Base-by-base conservation (phyloP, 2,888 invertebrate species). In the Drosophila antonietae region DNA sequence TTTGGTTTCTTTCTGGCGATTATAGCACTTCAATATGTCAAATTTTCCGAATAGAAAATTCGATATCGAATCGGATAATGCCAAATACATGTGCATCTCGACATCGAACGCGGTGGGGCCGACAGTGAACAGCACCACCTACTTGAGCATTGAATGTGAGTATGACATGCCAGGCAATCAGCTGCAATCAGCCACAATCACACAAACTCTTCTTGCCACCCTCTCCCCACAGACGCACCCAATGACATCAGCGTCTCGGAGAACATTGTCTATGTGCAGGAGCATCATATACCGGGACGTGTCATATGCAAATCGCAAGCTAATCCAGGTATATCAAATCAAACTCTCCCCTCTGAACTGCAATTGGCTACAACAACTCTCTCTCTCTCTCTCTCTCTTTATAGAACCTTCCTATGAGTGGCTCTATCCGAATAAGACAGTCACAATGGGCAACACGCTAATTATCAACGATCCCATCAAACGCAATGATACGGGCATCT, bases 61-160 rank as follows among this genome's bases (percentile, higher is more conserved):
- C 81, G 96, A 97, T 90, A 95, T 96, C 63, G 93, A 95, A 57
- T 94, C 94, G 9, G 97, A 97, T 93, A 96, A 96, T 79, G 96
- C 96, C 57, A 95, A 96, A 91, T 98, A 97, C 93, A 96, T 96
- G 33, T 98, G 98, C 93, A 94, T 95, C 77, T 97, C 97, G 70
- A 96, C 95, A 7, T 93, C 94, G 49, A 97, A 97, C 92, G 94
- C 94, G 7, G 96, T 96, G 55, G 97, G 98, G 0, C 94, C 95
- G 0, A 96, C 97, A 3, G 97, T 98, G 73, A 95, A 95, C 85
- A 97, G 96, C 91, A 96, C 95, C 64, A 97, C 97, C 46, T 95
- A 96, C 90, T 97, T 98, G 88, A 96, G 96, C 71, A 97, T 98
- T 28, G 97, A 98, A 93, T 98, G 98, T 98, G 92, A 95, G 97